phyloP scores from a whole-genome alignment of 2,888 invertebrate species.

The Anorthoa munda region DNA sequence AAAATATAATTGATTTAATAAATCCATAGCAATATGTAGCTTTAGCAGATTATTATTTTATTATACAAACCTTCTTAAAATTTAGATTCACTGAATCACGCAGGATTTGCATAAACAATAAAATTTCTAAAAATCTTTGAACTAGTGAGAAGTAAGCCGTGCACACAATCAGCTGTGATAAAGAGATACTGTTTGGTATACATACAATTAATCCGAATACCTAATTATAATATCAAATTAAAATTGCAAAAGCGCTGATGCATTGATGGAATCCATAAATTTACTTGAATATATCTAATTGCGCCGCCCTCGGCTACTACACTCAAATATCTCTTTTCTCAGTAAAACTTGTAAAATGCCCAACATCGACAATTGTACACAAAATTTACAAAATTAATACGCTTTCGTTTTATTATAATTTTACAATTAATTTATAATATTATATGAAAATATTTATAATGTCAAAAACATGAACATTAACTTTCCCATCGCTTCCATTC shows the following conservation, averaged over 20 bases:
- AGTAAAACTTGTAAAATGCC: background rate
- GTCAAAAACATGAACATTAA: background rate
- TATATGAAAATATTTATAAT: background rate
- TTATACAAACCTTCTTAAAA: background rate
- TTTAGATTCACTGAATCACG: background rate
- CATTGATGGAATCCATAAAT: background rate
- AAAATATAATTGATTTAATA: constrained; percentile 1
- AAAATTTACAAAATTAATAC: constrained; percentile 2
- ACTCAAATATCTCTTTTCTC: background rate
- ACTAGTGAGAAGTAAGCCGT: background rate
- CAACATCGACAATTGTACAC: background rate
- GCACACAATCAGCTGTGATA: background rate
- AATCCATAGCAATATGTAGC: background rate
- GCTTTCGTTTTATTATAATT: background rate
- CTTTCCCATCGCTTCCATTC: constrained; percentile 5
- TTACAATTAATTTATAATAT: background rate
- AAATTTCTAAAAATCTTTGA: background rate
- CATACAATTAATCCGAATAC: background rate
- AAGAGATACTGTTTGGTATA: background rate
- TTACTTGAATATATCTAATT: background rate
- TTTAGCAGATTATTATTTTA: background rate
- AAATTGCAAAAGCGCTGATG: background rate
- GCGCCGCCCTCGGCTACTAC: background rate
- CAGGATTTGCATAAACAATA: background rate
- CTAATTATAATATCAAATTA: no score